Base-by-base conservation (phyloP, 2,113 vertebrate species). In the Semicossyphus pulcher region DNA sequence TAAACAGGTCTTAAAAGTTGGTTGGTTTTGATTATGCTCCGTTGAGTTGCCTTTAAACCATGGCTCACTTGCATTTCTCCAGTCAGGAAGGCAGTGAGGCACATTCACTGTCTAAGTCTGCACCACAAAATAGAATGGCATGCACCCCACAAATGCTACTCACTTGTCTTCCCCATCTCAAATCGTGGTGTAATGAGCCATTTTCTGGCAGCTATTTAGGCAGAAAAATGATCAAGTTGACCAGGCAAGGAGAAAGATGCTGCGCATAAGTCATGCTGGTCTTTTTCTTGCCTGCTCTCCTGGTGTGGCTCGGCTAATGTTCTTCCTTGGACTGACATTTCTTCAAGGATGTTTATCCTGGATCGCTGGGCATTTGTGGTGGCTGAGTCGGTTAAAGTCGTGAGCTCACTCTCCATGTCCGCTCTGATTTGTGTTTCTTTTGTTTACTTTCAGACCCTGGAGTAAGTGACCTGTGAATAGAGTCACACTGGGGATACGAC, bases 291-390 rank as follows among this genome's bases (percentile, higher is more conserved):
- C 15, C 52, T 47, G 7, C 68, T 31, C 15, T 23, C 34, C 31
- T n/a, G 63, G 51, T 68, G 57, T 53, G 64, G 62, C 59, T 66
- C 14, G 0, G 59, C 72, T 83, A 56, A 72, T 70, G 71, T 61
- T 70, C 71, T 80, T 64, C 47, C 76, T 69, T 45, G 52, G 65
- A 60, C 67, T 86, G 83, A 85, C 85, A 62, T 89, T 88, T 84
- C 79, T 90, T 84, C 72, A 53, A 74, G 76, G 80, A 76, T 86
- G 71, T 89, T 92, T 85, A 76, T 85, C 59, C 77, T 72, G 83
- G 88, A 84, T 91, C 58, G 58, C 72, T 74, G 76, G 72, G 58
- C 82, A 79, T 87, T 86, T 81, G 58, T 28, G 37, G 47, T 39
- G 69, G 78, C 74, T 65, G 60, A 78, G 68, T 76, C 10, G 47